Evolutionary conservation across 2,113 vertebrate species (phyloP), one percentile per base, ranked within the genome.

Genomic region (Zootoca vivipara): DNA sequence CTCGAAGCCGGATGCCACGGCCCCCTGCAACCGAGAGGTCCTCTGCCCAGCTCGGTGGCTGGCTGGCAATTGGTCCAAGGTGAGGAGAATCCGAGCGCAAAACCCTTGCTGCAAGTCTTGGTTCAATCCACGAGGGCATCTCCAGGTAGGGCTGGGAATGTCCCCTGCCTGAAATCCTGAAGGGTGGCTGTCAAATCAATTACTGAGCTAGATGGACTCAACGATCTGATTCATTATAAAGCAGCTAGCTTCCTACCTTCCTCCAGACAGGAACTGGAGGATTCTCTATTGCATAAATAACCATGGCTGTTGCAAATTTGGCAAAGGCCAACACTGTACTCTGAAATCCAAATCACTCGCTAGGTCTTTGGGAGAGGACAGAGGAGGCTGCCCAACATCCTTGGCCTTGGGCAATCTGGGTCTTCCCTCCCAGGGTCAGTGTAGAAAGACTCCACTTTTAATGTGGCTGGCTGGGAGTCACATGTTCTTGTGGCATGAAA

Each of bases 1-100:
- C 8, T 24, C 97, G 88, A 97, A 40, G 92, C 99, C 98, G 0
- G 95, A 96, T 0, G 87, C 97, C 4, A 89, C 95, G 0, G 82
- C 78, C 0, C 94, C 97, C 26, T 99, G 98, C 90, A 98, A 97
- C 93, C 94, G 40, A 0, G 85, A 98, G 2, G 82, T 97, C 8
- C 96, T 95, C 92, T 99, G 99, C 52, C 98, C 98, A 0, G 96
- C 98, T 13, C 95, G 95, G 82, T 99, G 99, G 99, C 95, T 79
- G 0, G 75, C 95, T 40, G 97, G 98, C 38, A 97, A 95, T 95
- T 99, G 99, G 99, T 98, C 98, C 0, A 95, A 98, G 98, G 98
- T 99, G 83, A 96, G 72, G 96, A 2, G 33, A 1, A 7, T 6
- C 28, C 4, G 10, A 18, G 58, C 0, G 0, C 0, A 0, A 0